These are phyloP conservation scores for Heliothis virescens DNA, from an alignment of 1,140 invertebrate genomes.

Conservation along the genomic window DNA sequence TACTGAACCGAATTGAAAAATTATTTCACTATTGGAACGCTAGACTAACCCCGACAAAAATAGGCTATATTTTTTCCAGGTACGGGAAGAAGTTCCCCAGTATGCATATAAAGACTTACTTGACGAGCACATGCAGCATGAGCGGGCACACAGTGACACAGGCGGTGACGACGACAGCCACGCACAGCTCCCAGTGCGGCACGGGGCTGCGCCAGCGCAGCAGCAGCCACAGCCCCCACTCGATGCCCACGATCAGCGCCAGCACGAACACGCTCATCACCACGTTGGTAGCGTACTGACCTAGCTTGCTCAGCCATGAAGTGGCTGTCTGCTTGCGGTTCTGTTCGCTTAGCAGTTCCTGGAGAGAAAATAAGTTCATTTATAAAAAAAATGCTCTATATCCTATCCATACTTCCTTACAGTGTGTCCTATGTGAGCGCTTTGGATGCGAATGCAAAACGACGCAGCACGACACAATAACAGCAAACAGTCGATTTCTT, in stretches of 20 bases:
- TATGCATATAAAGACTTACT: too few relatives aligned
- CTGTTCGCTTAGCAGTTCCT: slow-evolving; percentile 85
- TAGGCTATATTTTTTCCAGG: too few relatives aligned
- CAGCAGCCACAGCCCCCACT: slow-evolving; percentile 68
- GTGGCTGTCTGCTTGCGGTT: slow-evolving; percentile 63
- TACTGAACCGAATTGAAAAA: too few relatives aligned
- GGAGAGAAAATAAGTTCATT: slow-evolving; percentile 46
- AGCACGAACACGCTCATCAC: slow-evolving; percentile 79
- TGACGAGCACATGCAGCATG: slow-evolving; percentile 67
- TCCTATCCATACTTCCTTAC: too few relatives aligned
- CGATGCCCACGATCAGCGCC: slow-evolving; percentile 75
- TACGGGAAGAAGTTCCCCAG: too few relatives aligned
- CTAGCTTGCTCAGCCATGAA: slow-evolving; percentile 51
- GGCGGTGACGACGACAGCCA: slow-evolving; percentile 63
- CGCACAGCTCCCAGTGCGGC: slow-evolving; percentile 60
- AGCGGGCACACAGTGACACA: slow-evolving; percentile 65
- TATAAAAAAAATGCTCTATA: too few relatives aligned
- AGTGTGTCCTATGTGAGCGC: too few relatives aligned
- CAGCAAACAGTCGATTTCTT: too few relatives aligned
- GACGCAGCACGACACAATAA: too few relatives aligned
- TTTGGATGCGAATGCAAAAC: too few relatives aligned
- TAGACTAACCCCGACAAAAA: too few relatives aligned
- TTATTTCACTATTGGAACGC: too few relatives aligned
- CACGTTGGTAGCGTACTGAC: slow-evolving; percentile 69
- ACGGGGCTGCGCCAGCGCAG: slow-evolving; percentile 44